Evolutionary conservation across 2,797 vertebrate species (phyloP), one percentile per base, ranked within the genome.

Genomic region (Takifugu rubripes): DNA sequence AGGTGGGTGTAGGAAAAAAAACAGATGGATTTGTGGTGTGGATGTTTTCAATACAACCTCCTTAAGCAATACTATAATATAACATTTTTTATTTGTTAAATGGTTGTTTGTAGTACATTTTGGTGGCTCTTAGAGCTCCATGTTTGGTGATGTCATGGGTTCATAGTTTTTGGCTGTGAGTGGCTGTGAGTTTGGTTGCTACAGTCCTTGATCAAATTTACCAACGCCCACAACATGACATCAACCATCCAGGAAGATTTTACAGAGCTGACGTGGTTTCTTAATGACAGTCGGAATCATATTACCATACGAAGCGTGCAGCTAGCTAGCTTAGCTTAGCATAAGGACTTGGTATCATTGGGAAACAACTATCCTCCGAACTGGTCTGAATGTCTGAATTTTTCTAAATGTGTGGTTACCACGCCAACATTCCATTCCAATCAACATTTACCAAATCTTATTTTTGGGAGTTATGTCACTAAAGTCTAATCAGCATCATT

Each of bases 1-100:
- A 90, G 91, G 92, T 93, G 80, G 61, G 88, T 83, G 1, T 58
- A 52, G 3, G 55, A 3, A 1, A 50, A 54, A 53, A 54, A 9
- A 3, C 31, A n/a, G 1, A 16, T 6, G 5, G 5, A 52, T 63
- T 1, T 26, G 26, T 33, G 8, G 7, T 10, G 29, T 26, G 10
- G 25, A 47, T 12, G 10, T 40, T 5, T 11, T 33, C 6, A 33
- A 11, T 33, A 3, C 9, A 11, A 33, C 9, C 33, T 10, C 33
- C 27, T 29, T 29, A 21, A 21, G 1, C 21, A 21, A 21, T 21
- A 21, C 21, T 21, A 21, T 21, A 21, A 3, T 33, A 33, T 33
- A 10, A 33, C 7, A 33, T 33, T 33, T 33, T 33, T 5, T 33
- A 33, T 33, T 33, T 33, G 10, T 33, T 33, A 33, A 33, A 2